Percentiles rank a stretch among this genome's conserved stretches.
phyloP scores from a whole-genome alignment of 1,140 invertebrate species.

The Trissolcus basalis region DNA sequence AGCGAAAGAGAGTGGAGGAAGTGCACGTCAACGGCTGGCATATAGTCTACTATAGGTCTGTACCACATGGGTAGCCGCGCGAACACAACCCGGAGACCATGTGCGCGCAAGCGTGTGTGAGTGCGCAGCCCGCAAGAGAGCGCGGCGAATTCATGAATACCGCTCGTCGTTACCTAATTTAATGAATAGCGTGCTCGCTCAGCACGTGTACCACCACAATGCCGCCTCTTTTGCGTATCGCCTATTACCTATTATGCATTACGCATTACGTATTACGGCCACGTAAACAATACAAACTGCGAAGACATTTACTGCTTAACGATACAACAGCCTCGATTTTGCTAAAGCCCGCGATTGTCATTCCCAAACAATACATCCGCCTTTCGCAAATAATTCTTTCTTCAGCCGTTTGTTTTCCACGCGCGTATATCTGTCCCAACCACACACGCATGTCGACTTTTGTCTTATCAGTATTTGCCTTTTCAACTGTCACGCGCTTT shows the following conservation, averaged over 20 bases:
- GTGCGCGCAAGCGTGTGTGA: constrained; percentile 21
- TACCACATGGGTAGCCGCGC: constrained; percentile 5
- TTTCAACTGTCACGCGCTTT: no score
- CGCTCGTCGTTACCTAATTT: constrained; percentile 59
- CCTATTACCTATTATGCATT: neutral
- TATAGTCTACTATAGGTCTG: constrained; percentile 24
- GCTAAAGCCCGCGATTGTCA: neutral
- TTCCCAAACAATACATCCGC: neutral
- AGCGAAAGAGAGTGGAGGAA: constrained; percentile 35
- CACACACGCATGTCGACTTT: no score
- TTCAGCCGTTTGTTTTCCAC: no score
- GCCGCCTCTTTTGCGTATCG: constrained; percentile 3
- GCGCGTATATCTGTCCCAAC: no score
- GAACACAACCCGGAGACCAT: constrained; percentile 7
- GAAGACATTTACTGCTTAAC: constrained; percentile 16
- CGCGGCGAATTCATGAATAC: constrained; percentile 41
- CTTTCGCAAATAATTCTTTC: no score
- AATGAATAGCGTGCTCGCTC: constrained; percentile 52
- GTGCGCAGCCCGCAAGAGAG: constrained; percentile 22
- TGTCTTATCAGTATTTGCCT: no score
- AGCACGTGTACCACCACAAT: constrained; percentile 50
- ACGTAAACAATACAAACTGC: constrained; percentile 14
- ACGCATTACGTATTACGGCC: constrained; percentile 22
- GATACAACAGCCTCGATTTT: neutral
- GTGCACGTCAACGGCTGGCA: constrained; percentile 29